Evolutionary conservation across 1,140 invertebrate species (phyloP).

Genomic region (Drosophila lini): DNA sequence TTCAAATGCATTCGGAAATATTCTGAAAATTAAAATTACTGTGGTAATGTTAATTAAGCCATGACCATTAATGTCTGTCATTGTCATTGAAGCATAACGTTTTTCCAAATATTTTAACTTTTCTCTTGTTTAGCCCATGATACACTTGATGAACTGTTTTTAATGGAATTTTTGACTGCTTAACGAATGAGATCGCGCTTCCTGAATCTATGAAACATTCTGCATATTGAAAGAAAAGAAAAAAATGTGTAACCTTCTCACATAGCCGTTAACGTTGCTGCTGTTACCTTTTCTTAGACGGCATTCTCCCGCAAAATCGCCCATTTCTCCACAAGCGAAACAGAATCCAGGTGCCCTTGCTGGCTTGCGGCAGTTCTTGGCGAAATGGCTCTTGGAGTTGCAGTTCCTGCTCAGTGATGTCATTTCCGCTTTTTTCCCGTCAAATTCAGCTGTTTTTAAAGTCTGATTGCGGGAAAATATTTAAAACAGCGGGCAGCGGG

Average conservation of each 20-base stretch:
- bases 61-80: too few species aligned
- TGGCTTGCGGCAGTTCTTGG: conserved; percentile 11
- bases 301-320: conserved; percentile 4
- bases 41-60: too few species aligned
- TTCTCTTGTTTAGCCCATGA: conserved; percentile 6
- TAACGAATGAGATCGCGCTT: not conserved
- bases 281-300: not conserved
- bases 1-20: too few species aligned
- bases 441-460: too few species aligned
- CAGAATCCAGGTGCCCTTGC: conserved; percentile 1
- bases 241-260: not conserved
- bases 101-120: not conserved
- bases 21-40: too few species aligned
- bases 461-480: too few species aligned
- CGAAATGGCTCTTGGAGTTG: conserved; percentile 14
- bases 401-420: conserved; percentile 3
- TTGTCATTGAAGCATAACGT: not conserved
- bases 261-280: not conserved
- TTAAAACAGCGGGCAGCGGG: too few species aligned
- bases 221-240: not conserved
- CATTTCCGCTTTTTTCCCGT: too few species aligned
- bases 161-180: not conserved
- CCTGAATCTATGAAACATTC: conserved; percentile 15
- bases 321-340: conserved; percentile 6
- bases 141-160: too few species aligned